phyloP scores from a whole-genome alignment of 2,113 vertebrate species.

The Ancistrus triradiatus region DNA sequence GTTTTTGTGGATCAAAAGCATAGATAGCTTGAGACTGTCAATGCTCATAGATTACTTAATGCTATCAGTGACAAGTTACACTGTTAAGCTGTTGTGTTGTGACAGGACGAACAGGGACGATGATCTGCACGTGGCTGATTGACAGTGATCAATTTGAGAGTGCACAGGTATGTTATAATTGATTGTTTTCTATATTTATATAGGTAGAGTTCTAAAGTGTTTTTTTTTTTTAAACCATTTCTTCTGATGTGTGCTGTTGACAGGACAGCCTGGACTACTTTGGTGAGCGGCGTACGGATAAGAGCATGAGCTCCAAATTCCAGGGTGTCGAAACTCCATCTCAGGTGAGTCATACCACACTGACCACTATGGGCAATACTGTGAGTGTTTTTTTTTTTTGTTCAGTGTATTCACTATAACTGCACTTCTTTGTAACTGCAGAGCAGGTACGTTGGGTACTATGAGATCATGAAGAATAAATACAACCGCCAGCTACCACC shows the following conservation, averaged over 20 bases:
- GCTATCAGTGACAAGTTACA: no score
- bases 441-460: conserved; percentile 92
- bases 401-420: neutral
- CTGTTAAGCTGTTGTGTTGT: conserved; percentile 21
- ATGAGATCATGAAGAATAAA: conserved; percentile 81
- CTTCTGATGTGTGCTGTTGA: neutral
- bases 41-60: no score
- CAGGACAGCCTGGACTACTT: conserved; percentile 87
- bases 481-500: conserved; percentile 79
- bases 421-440: conserved; percentile 50
- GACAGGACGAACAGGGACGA: conserved; percentile 88
- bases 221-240: neutral
- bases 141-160: conserved; percentile 82
- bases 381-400: neutral
- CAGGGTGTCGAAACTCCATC: conserved; percentile 97
- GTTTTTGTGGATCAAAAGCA: no score
- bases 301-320: conserved; percentile 82
- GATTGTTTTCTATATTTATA: no score
- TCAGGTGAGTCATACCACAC: conserved; percentile 67
- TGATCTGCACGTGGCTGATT: conserved; percentile 87
- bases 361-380: neutral
- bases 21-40: no score
- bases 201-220: neutral
- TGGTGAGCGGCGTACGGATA: conserved; percentile 88
- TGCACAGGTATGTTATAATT: conserved; percentile 85